A percentile compares a stretch with the other conserved stretches of the same genome.
Evolutionary conservation across 1,140 invertebrate genomes (phyloP).

Genomic region (Medauroidea extradentata): DNA sequence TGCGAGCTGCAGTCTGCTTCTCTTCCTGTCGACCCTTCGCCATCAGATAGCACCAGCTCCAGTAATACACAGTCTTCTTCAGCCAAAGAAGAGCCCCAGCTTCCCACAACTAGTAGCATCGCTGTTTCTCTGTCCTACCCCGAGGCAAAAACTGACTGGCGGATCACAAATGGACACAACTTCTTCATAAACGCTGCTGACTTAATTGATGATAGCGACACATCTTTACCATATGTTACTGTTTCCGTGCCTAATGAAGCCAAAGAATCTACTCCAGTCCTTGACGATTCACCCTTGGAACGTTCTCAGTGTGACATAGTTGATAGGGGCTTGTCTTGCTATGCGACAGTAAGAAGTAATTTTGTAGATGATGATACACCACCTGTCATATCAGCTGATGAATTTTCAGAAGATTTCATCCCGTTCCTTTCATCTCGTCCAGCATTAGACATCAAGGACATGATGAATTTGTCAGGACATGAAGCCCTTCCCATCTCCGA

Average conservation of each 20-base stretch:
- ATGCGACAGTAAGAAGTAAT: background rate
- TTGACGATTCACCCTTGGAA: too few species aligned
- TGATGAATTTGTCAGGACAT: background rate
- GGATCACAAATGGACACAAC: background rate
- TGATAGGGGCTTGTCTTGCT: background rate
- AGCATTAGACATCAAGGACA: background rate
- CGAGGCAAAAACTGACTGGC: too few species aligned
- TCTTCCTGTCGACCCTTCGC: too few species aligned
- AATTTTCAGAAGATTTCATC: conserved; percentile 2
- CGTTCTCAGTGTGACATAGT: background rate
- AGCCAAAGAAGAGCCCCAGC: background rate
- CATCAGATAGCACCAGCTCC: background rate
- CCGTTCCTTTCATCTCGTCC: background rate
- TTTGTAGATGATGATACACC: background rate
- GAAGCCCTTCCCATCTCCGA: background rate
- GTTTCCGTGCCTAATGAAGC: too few species aligned
- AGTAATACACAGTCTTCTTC: background rate
- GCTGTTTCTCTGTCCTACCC: too few species aligned
- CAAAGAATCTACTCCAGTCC: too few species aligned
- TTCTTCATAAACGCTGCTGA: conserved; percentile 21
- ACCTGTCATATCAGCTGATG: background rate
- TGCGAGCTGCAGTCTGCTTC: too few species aligned
- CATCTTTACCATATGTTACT: conserved; percentile 1
- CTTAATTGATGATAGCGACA: conserved; percentile 17
- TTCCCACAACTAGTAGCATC: background rate